Evolutionary conservation across 2,888 invertebrate species (phyloP).

Genomic region (Pristionchus fissidentatus): DNA sequence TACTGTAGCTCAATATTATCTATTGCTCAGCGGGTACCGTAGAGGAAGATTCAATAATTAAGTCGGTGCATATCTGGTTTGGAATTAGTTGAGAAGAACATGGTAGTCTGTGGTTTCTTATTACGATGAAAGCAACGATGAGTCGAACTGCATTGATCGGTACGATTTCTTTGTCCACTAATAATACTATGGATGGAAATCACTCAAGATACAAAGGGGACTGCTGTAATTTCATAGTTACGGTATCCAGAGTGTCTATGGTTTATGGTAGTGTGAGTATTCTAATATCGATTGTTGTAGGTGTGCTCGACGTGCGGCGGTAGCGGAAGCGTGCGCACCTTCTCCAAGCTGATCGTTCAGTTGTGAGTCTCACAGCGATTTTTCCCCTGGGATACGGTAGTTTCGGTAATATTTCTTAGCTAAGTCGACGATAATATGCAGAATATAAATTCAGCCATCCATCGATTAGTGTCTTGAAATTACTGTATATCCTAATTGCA

Average conservation of each 20-base stretch:
- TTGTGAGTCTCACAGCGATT: conserved; percentile 63
- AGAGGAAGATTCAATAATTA: background rate
- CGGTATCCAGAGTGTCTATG: background rate
- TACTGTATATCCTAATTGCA: no score
- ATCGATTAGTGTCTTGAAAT: background rate
- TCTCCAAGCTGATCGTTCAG: conserved; percentile 72
- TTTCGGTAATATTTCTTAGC: no score
- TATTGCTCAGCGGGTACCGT: background rate
- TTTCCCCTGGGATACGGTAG: no score
- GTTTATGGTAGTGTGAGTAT: background rate
- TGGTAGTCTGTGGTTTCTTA: no score
- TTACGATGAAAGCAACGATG: background rate
- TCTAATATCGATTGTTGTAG: background rate
- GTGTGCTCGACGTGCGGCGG: conserved; percentile 67
- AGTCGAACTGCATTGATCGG: background rate
- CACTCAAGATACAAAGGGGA: background rate
- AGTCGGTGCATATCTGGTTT: background rate
- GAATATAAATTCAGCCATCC: background rate
- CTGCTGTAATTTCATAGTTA: background rate
- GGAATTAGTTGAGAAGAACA: background rate
- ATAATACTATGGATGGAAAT: background rate
- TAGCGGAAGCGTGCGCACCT: conserved; percentile 70
- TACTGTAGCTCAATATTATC: background rate
- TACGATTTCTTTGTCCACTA: no score
- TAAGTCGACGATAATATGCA: background rate